Evolutionary conservation across 2,113 vertebrate genomes (phyloP).

Genomic region (Origma solitaria): DNA sequence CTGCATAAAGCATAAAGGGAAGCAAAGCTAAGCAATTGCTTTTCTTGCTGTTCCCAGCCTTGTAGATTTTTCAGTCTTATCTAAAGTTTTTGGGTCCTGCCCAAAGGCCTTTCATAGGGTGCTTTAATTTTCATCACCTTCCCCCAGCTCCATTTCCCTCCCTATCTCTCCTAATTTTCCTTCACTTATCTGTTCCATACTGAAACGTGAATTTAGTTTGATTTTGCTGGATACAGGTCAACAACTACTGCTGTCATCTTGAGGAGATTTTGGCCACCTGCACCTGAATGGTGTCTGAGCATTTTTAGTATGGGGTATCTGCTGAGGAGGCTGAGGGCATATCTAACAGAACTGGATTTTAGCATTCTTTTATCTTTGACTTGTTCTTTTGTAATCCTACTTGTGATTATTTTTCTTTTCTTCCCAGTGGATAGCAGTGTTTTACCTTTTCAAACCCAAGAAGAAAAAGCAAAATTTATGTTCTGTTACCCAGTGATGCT

Average conservation of each 20-base stretch:
- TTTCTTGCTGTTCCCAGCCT: not conserved
- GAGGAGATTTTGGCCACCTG: not conserved
- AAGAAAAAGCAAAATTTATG: not conserved
- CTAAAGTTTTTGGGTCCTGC: not conserved
- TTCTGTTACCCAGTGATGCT: not conserved
- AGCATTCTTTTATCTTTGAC: not conserved
- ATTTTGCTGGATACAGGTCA: not conserved
- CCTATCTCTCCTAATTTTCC: not conserved
- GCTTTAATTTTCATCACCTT: not conserved
- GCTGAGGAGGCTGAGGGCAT: not conserved
- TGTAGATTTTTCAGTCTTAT: not conserved
- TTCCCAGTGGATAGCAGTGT: not conserved
- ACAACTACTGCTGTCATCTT: accelerated
- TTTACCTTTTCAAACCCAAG: constrained; percentile 14
- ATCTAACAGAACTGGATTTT: not conserved
- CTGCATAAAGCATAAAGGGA: not conserved
- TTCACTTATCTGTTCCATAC: not conserved
- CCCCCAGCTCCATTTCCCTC: not conserved
- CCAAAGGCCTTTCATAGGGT: not conserved
- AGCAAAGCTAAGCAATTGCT: not conserved
- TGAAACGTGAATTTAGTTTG: not conserved
- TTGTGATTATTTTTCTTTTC: not conserved
- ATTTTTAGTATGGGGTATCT: not conserved
- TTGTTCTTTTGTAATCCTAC: not conserved
- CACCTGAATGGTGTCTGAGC: not conserved